Evolutionary conservation across 2,797 vertebrate species (phyloP).

Genomic region (Ceyx erithaca): DNA sequence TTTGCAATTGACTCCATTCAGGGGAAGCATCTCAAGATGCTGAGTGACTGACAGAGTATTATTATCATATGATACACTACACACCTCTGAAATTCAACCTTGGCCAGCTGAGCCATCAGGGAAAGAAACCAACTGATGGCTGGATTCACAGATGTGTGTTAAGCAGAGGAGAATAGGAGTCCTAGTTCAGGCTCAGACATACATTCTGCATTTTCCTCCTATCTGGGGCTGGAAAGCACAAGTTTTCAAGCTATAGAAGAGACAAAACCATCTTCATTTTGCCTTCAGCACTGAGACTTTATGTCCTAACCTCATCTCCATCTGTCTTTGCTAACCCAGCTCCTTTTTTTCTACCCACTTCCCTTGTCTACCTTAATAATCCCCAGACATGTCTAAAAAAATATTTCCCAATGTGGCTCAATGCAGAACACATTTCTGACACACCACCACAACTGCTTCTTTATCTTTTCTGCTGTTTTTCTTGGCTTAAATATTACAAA

Average conservation of each 20-base stretch:
- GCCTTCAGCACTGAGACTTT: not conserved
- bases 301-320: not conserved
- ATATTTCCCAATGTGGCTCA: conserved; percentile 1
- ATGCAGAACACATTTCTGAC: not conserved
- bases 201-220: not conserved
- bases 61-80: not conserved
- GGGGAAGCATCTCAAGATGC: not conserved
- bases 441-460: not conserved
- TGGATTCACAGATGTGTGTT: not conserved
- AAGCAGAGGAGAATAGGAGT: not conserved
- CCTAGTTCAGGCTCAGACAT: not conserved
- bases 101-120: not conserved
- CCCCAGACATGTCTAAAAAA: not conserved
- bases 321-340: not conserved
- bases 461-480: conserved; percentile 50
- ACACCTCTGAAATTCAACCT: not conserved
- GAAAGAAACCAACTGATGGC: not conserved
- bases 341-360: not conserved
- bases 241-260: not conserved
- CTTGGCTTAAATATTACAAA: conserved; percentile 45
- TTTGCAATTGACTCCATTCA: not conserved
- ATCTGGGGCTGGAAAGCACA: not conserved
- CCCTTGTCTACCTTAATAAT: not conserved
- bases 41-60: not conserved
- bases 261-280: not conserved